These are phyloP conservation scores for Numida meleagris DNA, from an alignment of 2,113 vertebrate genomes.

Conservation along the genomic window DNA sequence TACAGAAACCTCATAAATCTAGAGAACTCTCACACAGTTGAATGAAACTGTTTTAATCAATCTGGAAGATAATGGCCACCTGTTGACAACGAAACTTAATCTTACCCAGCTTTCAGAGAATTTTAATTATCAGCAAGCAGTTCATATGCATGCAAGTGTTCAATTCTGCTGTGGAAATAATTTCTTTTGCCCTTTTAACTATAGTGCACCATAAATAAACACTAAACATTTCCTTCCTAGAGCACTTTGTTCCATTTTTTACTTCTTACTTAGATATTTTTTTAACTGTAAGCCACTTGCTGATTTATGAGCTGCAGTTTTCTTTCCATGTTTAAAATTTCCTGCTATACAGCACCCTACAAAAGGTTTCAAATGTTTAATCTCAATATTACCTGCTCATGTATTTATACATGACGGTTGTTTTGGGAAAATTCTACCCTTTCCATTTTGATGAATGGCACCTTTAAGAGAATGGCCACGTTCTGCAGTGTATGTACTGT, in stretches of 20 bases:
- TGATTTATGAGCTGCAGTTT: background rate
- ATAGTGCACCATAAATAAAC: background rate
- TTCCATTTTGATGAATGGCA: background rate
- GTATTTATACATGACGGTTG: background rate
- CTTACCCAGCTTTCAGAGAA: background rate
- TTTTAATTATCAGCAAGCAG: background rate
- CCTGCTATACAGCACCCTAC: background rate
- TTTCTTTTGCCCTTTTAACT: background rate
- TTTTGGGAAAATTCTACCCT: background rate
- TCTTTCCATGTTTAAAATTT: background rate
- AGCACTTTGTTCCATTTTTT: background rate
- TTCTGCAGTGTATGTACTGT: background rate
- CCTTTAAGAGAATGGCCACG: accelerated
- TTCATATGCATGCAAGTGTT: background rate
- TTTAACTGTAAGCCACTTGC: background rate
- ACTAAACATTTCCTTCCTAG: background rate
- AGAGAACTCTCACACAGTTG: background rate
- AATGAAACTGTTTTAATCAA: background rate
- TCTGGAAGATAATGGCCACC: background rate
- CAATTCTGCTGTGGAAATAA: background rate
- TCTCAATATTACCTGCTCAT: background rate
- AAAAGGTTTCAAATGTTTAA: background rate
- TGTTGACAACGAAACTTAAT: background rate
- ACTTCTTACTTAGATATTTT: background rate
- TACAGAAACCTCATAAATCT: background rate